phyloP scores from a whole-genome alignment of 2,113 vertebrate species.

The Otocyon megalotis region DNA sequence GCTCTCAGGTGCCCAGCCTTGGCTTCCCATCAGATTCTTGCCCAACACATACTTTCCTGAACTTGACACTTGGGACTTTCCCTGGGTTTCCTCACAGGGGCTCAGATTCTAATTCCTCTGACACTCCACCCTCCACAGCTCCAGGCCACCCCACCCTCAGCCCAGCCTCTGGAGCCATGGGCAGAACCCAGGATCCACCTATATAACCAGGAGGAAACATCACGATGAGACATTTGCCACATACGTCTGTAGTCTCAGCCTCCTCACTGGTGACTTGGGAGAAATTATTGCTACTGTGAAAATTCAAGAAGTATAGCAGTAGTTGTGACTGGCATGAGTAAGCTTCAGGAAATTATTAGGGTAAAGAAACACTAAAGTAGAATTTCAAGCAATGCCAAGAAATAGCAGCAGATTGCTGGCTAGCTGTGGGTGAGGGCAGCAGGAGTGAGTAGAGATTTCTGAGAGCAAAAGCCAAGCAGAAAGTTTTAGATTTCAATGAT shows the following conservation, averaged over 20 bases:
- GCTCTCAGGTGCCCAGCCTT: neutral
- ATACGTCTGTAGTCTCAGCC: neutral
- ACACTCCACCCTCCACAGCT: neutral
- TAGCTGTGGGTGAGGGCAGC: neutral
- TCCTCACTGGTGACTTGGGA: neutral
- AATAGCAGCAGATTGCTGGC: neutral
- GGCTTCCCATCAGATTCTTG: neutral
- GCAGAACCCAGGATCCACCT: neutral
- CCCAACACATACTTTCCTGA: neutral
- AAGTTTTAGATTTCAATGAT: neutral
- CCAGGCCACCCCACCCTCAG: neutral
- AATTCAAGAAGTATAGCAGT: neutral
- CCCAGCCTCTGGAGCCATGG: neutral
- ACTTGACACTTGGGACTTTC: neutral
- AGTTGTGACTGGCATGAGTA: neutral
- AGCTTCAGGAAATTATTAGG: neutral
- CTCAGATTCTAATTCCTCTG: neutral
- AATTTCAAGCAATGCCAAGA: neutral
- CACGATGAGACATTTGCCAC: neutral
- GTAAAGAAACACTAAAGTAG: neutral
- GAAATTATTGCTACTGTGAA: neutral
- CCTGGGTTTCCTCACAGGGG: neutral
- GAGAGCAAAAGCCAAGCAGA: neutral
- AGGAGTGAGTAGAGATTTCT: neutral
- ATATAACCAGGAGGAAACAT: neutral